Base-by-base conservation (phyloP, 2,113 vertebrate genomes). In the Nannospalax galili region DNA sequence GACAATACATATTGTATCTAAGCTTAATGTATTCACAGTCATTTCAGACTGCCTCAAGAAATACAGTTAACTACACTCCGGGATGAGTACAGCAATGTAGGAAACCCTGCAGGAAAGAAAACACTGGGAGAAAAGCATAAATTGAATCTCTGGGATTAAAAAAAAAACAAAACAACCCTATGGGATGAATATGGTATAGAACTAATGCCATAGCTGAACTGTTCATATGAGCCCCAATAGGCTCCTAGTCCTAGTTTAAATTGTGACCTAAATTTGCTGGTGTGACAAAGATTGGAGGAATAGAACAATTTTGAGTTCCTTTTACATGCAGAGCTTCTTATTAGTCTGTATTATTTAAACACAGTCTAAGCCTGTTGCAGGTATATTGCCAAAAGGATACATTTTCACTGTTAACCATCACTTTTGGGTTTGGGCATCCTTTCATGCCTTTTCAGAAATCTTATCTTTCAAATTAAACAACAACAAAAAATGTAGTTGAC, bases 371-470 rank as follows among this genome's bases (percentile, higher is more conserved):
- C 3, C 35, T 35, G 60, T 0, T 67, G 60, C 45, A 89, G 80
- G 88, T 60, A 37, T 32, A 80, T 73, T 62, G 84, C 15, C 69
- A 5, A 87, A 92, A 86, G 52, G 4, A 56, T 11, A 37, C 12
- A 62, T 48, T 88, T 72, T 58, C 26, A 72, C 28, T 60, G 67
- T 77, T 20, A 8, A 84, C 30, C 9, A 56, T 69, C 88, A 45
- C 35, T 52, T 92, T 92, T 92, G 45, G 92, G 72, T 37, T 37
- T 92, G 22, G 35, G 73, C 2, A 4, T 42, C 3, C 14, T 91
- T 96, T 67, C 56, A 90, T 78, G 60, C 16, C 26, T 91, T 91
- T 91, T 89, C 62, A 89, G 74, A 94, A 86, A 77, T 84, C n/a
- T 16, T 87, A 20, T 75, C 56, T 64, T 84, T n/a, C 52, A 91